Conservation (phyloP, 2,888 invertebrate genomes). For the Megastigmus dorsalis region DNA sequence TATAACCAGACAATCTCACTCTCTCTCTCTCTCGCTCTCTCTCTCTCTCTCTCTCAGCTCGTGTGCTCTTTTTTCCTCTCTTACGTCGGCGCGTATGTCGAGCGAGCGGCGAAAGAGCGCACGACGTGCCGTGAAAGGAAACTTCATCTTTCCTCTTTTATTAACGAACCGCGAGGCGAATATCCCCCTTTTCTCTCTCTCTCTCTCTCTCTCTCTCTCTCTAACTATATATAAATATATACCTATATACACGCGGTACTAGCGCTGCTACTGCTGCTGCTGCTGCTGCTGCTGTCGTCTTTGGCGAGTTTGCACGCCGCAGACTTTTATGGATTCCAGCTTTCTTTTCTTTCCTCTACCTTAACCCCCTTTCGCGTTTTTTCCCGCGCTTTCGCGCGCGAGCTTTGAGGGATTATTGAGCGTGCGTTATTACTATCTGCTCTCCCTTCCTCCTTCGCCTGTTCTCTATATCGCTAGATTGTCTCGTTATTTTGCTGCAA, state of each 20-base stretch:
- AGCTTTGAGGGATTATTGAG: no score
- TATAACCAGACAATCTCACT: conserved; percentile 61
- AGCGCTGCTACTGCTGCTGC: no score
- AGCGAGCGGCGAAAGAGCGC: conserved; percentile 44
- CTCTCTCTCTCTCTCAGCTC: conserved; percentile 56
- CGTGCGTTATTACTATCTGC: no score
- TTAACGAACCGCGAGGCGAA: conserved; percentile 58
- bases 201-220: no score
- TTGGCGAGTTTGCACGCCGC: conserved; percentile 12
- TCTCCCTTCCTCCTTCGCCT: no score
- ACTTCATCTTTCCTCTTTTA: conserved; percentile 60
- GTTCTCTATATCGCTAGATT: no score
- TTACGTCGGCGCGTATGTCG: conserved; percentile 30
- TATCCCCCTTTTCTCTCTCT: no score
- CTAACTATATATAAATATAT: no score
- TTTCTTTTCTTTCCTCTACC: conserved; percentile 38
- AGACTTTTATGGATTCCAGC: conserved; percentile 44
- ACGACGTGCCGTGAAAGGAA: conserved; percentile 64
- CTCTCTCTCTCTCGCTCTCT: conserved; percentile 54
- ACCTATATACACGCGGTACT: no score
- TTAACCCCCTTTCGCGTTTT: no score
- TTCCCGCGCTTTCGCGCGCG: no score
- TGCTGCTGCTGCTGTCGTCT: neutral
- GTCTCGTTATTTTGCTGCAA: no score
- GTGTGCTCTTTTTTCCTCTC: conserved; percentile 53